Conservation (phyloP, 2,797 vertebrate genomes). For the Urophycis tenuis region DNA sequence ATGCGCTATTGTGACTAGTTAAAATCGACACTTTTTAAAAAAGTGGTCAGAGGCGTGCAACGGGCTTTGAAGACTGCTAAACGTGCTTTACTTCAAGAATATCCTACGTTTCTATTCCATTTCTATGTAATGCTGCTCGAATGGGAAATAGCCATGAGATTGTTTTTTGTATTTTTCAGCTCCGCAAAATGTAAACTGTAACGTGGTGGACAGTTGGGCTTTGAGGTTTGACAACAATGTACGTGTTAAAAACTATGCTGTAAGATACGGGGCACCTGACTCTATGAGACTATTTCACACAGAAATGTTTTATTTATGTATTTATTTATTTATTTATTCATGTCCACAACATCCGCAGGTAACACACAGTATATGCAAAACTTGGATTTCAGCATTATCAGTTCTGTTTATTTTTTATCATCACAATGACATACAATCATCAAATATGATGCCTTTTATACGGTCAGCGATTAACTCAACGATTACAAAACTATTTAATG, state of each 20-base stretch:
- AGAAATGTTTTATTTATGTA: background rate
- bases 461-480: background rate
- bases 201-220: background rate
- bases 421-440: slow-evolving; percentile 3
- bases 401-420: background rate
- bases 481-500: background rate
- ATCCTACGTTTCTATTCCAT: background rate
- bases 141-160: slow-evolving; percentile 6
- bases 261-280: background rate
- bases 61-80: background rate
- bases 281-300: slow-evolving; percentile 1
- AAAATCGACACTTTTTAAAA: background rate
- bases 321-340: background rate
- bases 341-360: background rate
- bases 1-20: background rate
- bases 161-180: slow-evolving; percentile 4
- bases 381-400: background rate
- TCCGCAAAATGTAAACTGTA: background rate
- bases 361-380: slow-evolving; percentile 4
- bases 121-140: background rate
- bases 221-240: background rate
- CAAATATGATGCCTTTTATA: slow-evolving; percentile 2
- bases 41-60: background rate
- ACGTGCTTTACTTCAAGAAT: background rate
- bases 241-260: background rate